Evolutionary conservation across 2,888 invertebrate species (phyloP), one percentile per base, ranked within the genome.

Genomic region (Aplocera efformata): DNA sequence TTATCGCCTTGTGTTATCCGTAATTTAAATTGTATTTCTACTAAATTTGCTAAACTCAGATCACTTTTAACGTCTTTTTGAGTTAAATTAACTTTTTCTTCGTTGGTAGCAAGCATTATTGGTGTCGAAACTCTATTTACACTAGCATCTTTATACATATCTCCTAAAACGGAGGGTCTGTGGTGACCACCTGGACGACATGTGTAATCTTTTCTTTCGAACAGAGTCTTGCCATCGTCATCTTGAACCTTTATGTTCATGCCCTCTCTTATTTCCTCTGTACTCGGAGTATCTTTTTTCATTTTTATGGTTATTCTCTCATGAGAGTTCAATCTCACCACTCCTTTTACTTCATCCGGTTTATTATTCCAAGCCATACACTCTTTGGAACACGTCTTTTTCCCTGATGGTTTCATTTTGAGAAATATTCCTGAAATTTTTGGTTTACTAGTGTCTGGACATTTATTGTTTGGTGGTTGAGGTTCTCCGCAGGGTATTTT

Each of bases 21-120:
- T 5, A 83, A 43, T 40, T 74, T 77, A 23, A 84, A 72, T 45
- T 75, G 67, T 24, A 85, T 80, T 63, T 83, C 82, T 31, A 83
- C 65, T 23, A 72, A 54, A 53, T 80, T 79, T 6, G 66, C 50
- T 21, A 71, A 33, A 48, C 74, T 80, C 1, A 47, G 48, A 7
- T 67, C 60, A 34, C 69, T 74, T 48, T 50, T 65, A 1, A 54
- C 35, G 9, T 63, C 48, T 33, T 53, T 39, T 3, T 45, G 33
- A 21, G 51, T 39, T 1, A 42, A 50, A 33, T 60, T 56, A 10
- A 63, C 48, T 23, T 47, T 32, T 21, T 13, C 40, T 20, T 59
- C 50, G 5, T 66, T 65, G 10, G 58, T 52, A 2, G 53, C 42
- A 23, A 57, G 38, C 11, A 54, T 58, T 13, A 40, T 17, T 38